Evolutionary conservation across 1,140 invertebrate genomes (phyloP).

Genomic region (Tetramorium simillimum): DNA sequence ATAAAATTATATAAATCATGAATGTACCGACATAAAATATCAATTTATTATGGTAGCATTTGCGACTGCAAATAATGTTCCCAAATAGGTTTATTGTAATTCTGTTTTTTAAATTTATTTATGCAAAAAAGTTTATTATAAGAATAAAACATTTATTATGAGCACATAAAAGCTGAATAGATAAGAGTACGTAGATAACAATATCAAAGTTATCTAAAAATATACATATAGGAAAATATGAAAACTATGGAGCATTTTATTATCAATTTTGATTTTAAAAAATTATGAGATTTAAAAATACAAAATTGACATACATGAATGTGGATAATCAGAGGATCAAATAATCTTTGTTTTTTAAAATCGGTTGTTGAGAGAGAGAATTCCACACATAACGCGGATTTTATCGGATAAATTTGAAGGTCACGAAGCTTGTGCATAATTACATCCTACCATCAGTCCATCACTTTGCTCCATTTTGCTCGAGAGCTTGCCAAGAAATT

Average conservation of each 20-base stretch:
- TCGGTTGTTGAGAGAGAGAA: neutral
- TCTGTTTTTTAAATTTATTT: neutral
- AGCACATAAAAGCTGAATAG: neutral
- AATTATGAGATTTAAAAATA: neutral
- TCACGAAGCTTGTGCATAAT: neutral
- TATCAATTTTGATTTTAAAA: neutral
- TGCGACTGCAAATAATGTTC: neutral
- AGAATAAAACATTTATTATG: neutral
- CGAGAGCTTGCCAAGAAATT: conserved; percentile 27
- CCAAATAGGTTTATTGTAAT: neutral
- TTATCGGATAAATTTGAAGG: neutral
- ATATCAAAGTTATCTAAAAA: neutral
- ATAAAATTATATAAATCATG: neutral
- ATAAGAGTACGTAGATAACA: neutral
- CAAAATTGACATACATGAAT: neutral
- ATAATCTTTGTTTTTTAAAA: neutral
- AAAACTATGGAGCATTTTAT: neutral
- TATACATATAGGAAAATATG: neutral
- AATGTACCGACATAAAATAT: neutral
- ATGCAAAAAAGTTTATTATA: neutral
- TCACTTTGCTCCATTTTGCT: neutral
- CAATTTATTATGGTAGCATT: neutral
- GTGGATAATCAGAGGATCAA: neutral
- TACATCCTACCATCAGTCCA: neutral
- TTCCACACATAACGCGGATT: neutral